Evolutionary conservation across 2,888 invertebrate species (phyloP), one percentile per base, ranked within the genome.

Genomic region (Machimus atricapillus): DNA sequence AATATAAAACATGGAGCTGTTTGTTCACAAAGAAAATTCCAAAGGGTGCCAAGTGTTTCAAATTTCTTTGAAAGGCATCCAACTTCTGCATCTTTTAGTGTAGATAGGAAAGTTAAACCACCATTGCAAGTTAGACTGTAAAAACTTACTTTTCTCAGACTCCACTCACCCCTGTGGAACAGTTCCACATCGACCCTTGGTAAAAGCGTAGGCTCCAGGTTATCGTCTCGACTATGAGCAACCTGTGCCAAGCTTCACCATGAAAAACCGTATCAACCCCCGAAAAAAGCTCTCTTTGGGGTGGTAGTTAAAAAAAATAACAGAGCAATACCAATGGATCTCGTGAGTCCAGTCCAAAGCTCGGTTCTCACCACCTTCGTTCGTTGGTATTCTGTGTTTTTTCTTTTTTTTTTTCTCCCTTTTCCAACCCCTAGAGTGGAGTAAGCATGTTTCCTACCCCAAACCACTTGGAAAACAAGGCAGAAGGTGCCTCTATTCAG

Each of bases 401-500:
- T 40, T 40, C 4, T 2, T 40, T 40, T 9, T 40, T 40, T 40
- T 12, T 40, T 2, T 40, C 1, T 40, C 23, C 6, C 19, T 58
- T 9, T n/a, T 31, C 19, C 74, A 16, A 40, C 85, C 85, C 66
- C 85, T 4, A 46, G 43, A 73, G 19, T 46, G 14, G 58, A 82
- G 52, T 52, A 58, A 56, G 46, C 43, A 31, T 73, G 76, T 74
- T 73, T 76, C 76, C 3, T 66, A 31, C 74, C 85, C 73, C 43
- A 85, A 85, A 14, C 66, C 85, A 31, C 23, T 66, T 66, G 66
- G 66, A 73, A 73, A 85, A 73, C 76, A 46, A 73, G 74, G 66
- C 56, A 77, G 56, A 66, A 58, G 40, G 37, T 83, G 82, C 56
- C 52, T 52, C 52, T 40, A 83, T 66, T 66, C 82, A 86, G 87